Percentiles rank a stretch among this genome's conserved stretches.
These are phyloP conservation scores for Andrena flavipes DNA, from an alignment of 2,888 invertebrate species.

Conservation along the genomic window DNA sequence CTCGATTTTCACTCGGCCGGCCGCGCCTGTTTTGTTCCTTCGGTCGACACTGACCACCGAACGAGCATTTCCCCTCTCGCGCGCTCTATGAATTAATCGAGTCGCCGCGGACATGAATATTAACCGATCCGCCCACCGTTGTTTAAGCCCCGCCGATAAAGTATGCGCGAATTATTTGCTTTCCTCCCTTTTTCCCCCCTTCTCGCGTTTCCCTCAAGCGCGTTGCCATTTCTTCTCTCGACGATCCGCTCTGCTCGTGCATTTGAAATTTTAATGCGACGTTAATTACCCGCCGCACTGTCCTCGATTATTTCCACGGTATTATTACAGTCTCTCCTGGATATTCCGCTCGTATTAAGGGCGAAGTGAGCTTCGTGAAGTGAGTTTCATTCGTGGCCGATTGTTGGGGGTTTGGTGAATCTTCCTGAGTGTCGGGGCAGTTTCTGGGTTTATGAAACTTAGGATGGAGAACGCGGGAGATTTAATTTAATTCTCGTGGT, in stretches of 20 bases:
- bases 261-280: conserved; percentile 27
- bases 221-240: not conserved
- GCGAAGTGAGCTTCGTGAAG: not conserved
- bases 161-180: conserved; percentile 36
- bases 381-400: not conserved
- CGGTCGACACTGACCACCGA: not conserved
- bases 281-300: conserved; percentile 19
- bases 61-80: not conserved
- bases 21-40: not conserved
- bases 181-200: not conserved
- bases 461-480: no score
- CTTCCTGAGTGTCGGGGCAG: no score
- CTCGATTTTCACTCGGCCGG: conserved; percentile 53
- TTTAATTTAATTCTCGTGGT: no score
- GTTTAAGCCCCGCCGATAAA: conserved; percentile 31
- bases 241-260: not conserved
- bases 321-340: not conserved
- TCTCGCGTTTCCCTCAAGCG: not conserved
- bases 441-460: no score
- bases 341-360: not conserved
- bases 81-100: conserved; percentile 35
- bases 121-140: conserved; percentile 17
- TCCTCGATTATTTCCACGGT: conserved; percentile 15
- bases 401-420: no score
- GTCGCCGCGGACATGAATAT: conserved; percentile 33